phyloP scores from a whole-genome alignment of 2,888 invertebrate genomes.

The Caenorhabditis sp. region DNA sequence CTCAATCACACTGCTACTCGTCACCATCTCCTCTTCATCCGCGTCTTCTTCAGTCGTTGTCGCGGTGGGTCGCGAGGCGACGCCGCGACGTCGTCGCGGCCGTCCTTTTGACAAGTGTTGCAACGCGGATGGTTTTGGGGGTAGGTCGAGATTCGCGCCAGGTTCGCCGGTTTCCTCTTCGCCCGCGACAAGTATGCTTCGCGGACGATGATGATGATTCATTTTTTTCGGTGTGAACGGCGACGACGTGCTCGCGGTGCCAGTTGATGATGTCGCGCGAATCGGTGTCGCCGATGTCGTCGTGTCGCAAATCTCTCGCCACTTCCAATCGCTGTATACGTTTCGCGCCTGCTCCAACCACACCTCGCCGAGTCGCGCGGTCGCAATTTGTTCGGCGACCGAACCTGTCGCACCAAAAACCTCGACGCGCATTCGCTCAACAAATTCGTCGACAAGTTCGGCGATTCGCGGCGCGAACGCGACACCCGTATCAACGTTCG shows the following conservation, averaged over 20 bases:
- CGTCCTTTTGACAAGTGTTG: conserved; percentile 52
- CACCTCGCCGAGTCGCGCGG: conserved; percentile 37
- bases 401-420: conserved; percentile 1
- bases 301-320: conserved; percentile 47
- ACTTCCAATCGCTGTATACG: conserved; percentile 51
- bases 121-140: conserved; percentile 50
- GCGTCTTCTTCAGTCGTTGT: conserved; percentile 13
- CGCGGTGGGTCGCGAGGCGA: conserved; percentile 5
- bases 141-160: conserved; percentile 42
- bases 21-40: conserved; percentile 20
- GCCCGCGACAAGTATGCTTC: conserved; percentile 48
- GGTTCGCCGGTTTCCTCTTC: conserved; percentile 13
- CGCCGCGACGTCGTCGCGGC: conserved; percentile 29
- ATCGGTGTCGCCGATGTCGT: conserved; percentile 29
- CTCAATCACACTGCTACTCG: conserved; percentile 23
- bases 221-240: conserved; percentile 33
- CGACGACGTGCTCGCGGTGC: conserved; percentile 13
- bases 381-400: conserved; percentile 44
- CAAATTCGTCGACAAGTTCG: conserved; percentile 41
- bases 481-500: conserved; percentile 17
- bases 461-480: conserved; percentile 20
- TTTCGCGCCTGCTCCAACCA: conserved; percentile 37
- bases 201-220: conserved; percentile 40
- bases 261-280: conserved; percentile 30
- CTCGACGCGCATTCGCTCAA: conserved; percentile 40